Evolutionary conservation across 2,797 vertebrate genomes (phyloP), one percentile per base, ranked within the genome.

Genomic region (Vespertilio murinus): DNA sequence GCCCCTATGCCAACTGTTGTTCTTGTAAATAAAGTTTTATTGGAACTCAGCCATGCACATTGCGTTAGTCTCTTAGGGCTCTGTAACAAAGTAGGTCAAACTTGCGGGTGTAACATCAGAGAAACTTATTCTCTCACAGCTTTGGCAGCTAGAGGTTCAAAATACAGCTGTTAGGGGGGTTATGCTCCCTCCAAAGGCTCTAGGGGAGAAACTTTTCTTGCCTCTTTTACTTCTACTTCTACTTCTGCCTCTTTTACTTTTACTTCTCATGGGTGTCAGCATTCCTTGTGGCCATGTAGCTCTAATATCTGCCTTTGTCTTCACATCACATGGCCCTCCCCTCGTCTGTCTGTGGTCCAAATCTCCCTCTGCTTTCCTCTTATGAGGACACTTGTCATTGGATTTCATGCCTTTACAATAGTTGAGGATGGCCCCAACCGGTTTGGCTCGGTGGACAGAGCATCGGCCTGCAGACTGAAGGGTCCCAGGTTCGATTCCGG

Each of bases 21-120:
- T 90, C 79, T 78, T 92, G 14, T 56, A 54, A 86, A 81, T 70
- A 73, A 88, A 88, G 17, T 85, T 90, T 94, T 88, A 61, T 71
- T 90, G 73, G 30, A 79, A 88, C 30, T 85, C 23, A 81, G 14
- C 25, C 12, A 75, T 22, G 23, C 10, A 87, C 12, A 14, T 25
- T 90, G 18, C 33, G 61, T 42, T 74, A 59, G 70, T 75, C 94
- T 92, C 47, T 45, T 75, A 42, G 33, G 35, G n/a, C 35, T 59
- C 56, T 12, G 0, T 47, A 75, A 88, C 67, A 61, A 73, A 85
- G n/a, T 35, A 59, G 54, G 47, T 64, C 17, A 91, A 79, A 85
- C 49, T 33, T 45, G 3, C 8, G 8, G 11, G 35, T 22, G 75
- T 73, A 52, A 38, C 65, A 35, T 77, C 65, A 56, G 18, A 67